Base-by-base conservation (phyloP, 2,888 invertebrate species). In the Brenthis daphne region DNA sequence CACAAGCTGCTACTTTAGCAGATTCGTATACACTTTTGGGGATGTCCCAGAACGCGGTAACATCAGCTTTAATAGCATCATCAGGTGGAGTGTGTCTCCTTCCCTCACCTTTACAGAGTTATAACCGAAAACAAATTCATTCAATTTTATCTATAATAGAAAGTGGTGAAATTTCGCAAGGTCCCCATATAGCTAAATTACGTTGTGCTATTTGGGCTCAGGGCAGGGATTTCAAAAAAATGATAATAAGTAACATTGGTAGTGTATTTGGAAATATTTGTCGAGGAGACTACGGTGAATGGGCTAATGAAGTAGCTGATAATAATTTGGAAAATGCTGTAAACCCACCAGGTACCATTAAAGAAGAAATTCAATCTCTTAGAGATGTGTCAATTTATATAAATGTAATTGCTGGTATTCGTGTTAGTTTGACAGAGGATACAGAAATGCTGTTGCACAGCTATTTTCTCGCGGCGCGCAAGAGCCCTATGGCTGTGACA, bases 151-250 rank as follows among this genome's bases (percentile, higher is more conserved):
- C 86, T 13, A 81, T 83, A 6, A 79, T 92, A 53, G 92, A 92
- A 82, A 83, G 81, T 16, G 84, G 84, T 2, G 82, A 85, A 75
- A 78, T 91, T 16, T 72, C 72, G 14, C 80, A 80, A 13, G 85
- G 84, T 3, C 77, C 74, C 1, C 73, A 75, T 37, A 82, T 78
- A 70, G 75, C 79, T 1, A 84, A 84, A 75, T 71, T 92, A 3
- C 81, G 80, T 66, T 77, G 85, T 65, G 88, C 90, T 1, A 81
- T 92, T 54, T 92, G 92, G 92, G 88, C 89, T 0, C 89, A 89
- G 73, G 88, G 88, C 8, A 86, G 81, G 77, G 85, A 91, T 73
- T 86, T 87, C 11, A 91, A 90, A 74, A 92, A 88, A 77, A 82
- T 84, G 37, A 74, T 76, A 12, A 69, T 90, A 2, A 79, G 79